These are phyloP conservation scores for Cinclus mexicanus DNA, from an alignment of 2,113 vertebrate genomes.

Conservation along the genomic window DNA sequence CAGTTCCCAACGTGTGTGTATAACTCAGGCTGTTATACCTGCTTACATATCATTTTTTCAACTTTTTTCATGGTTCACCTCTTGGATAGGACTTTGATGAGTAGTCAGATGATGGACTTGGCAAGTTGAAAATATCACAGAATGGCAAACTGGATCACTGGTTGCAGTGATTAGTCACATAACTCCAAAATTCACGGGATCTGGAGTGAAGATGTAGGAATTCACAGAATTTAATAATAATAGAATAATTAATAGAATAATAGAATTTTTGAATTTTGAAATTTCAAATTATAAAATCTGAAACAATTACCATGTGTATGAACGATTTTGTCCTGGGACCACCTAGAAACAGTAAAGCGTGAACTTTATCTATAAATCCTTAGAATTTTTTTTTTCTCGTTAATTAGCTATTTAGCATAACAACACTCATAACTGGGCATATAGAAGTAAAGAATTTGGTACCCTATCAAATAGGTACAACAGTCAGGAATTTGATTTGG, in stretches of 20 bases:
- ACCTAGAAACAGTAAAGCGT: background rate
- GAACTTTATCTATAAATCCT: background rate
- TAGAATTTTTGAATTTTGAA: background rate
- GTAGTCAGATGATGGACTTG: background rate
- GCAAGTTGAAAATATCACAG: background rate
- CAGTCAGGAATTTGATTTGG: background rate
- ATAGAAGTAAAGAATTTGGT: background rate
- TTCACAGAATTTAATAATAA: background rate
- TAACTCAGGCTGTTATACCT: background rate
- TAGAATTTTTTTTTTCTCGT: background rate
- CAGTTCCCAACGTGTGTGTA: accelerated
- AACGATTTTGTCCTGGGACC: background rate
- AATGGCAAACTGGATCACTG: background rate
- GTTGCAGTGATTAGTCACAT: background rate
- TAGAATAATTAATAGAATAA: too few relatives aligned
- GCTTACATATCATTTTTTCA: background rate
- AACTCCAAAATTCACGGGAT: background rate
- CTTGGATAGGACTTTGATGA: background rate
- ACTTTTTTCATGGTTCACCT: background rate
- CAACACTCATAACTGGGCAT: background rate
- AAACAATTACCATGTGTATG: background rate
- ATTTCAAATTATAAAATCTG: background rate
- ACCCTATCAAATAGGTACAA: background rate
- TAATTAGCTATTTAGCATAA: background rate
- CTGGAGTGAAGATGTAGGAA: background rate